These are phyloP conservation scores for Alviniconcha marisindica DNA, from an alignment of 1,140 invertebrate species.

Conservation along the genomic window DNA sequence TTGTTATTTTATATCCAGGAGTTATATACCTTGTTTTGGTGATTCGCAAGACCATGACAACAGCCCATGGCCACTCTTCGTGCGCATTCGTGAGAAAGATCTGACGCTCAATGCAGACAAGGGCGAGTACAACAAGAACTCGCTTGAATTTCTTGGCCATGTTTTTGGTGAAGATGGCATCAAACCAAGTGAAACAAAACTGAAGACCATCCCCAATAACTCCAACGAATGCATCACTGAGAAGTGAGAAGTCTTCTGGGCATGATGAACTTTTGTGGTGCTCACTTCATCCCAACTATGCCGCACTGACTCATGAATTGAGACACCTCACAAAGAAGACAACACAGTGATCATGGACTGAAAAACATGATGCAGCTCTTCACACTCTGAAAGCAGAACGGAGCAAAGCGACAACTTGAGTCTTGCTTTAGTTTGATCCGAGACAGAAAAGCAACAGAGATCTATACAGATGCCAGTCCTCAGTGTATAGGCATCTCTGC, in stretches of 20 bases:
- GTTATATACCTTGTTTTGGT: no score
- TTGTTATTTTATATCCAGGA: no score
- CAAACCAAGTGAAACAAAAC: conserved; percentile 39
- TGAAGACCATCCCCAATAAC: conserved; percentile 43
- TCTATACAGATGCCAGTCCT: conserved; percentile 52
- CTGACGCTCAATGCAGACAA: conserved; percentile 56
- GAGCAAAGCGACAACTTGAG: conserved; percentile 46
- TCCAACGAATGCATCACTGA: conserved; percentile 36
- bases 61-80: conserved; percentile 50
- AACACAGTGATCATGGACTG: conserved; percentile 38
- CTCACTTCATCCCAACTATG: conserved; percentile 46
- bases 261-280: conserved; percentile 48
- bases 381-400: conserved; percentile 38
- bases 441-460: conserved; percentile 33
- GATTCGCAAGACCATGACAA: conserved; percentile 57
- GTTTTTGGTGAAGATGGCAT: conserved; percentile 49
- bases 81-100: conserved; percentile 47
- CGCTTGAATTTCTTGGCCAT: conserved; percentile 57
- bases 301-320: conserved; percentile 42
- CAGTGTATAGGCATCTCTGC: conserved; percentile 48
- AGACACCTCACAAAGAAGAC: conserved; percentile 39
- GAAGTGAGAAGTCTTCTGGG: conserved; percentile 57
- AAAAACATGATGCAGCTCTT: conserved; percentile 43
- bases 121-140: conserved; percentile 50
- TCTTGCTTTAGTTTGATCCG: conserved; percentile 53